Base-by-base conservation (phyloP, 2,888 invertebrate species). In the Caenorhabditis sulstoni region DNA sequence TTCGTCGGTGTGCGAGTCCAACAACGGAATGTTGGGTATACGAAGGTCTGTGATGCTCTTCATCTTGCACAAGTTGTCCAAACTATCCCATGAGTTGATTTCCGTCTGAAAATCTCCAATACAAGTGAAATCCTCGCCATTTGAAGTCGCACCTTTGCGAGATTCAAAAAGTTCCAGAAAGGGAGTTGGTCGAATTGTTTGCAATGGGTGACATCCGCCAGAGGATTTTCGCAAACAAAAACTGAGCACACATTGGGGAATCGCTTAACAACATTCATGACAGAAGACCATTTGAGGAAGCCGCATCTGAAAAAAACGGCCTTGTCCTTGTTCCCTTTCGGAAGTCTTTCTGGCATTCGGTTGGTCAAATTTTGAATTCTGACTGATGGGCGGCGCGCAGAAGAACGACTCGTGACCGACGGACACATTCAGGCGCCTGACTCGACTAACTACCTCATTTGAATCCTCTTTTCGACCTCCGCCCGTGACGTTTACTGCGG, bases 51-150 rank as follows among this genome's bases (percentile, higher is more conserved):
- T 94, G 68, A 97, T 92, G 93, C 93, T 1, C 95, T 95, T 92
- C 96, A 96, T 90, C 93, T 93, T 65, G 94, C 93, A 95, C 87
- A 95, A 94, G 96, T 96, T 96, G 44, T 94, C 94, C 57, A 94
- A 93, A 57, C 97, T 79, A 3, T 61, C 55, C 83, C 85, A 81
- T 35, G 81, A 80, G 41, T 77, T 53, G 8, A 85, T 81, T 7
- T 82, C 71, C n/a, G 85, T 83, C 79, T 86, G 66, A 37, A 81
- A 79, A 37, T 29, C 29, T 11, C 11, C 20, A 39, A 18, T n/a
- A 5, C 22, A n/a, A 16, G 22, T 2, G 22, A 9, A 50, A 18
- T n/a, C n/a, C n/a, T n/a, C n/a, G 7, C 22, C 18, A 14, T 29
- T 16, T 16, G 7, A 29, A 7, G 20, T 12, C 23, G 35, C 41